A percentile compares a stretch with the other conserved stretches of the same genome.
phyloP scores from a whole-genome alignment of 92 coral and sea anemone genomes.

The Micromussa lordhowensis region DNA sequence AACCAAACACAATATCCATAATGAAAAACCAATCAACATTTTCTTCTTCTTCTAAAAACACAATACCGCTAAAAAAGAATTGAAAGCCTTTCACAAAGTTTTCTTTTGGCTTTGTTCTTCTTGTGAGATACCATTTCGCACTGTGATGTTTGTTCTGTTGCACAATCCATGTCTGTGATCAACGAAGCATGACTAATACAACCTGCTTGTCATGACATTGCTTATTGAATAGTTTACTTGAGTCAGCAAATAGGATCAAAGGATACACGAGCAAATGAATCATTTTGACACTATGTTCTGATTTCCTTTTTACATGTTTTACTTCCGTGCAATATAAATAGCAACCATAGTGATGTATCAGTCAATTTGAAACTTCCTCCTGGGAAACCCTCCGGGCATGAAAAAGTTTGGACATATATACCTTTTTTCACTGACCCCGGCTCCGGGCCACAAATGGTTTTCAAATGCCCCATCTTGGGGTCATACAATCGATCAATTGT shows the following conservation, averaged over 20 bases:
- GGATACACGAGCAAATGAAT: not conserved
- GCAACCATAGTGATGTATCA: not conserved
- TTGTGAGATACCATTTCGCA: not conserved
- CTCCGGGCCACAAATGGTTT: no score
- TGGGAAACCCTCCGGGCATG: no score
- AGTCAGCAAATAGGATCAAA: conserved; percentile 25
- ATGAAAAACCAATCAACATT: conserved; percentile 8
- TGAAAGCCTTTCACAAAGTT: not conserved
- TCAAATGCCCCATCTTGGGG: no score
- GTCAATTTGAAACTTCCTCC: not conserved
- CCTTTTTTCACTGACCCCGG: no score
- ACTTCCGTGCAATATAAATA: not conserved
- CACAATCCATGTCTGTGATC: not conserved
- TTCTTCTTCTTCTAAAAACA: not conserved
- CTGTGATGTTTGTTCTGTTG: not conserved
- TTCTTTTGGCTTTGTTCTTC: not conserved
- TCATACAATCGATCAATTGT: no score
- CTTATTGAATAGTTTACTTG: not conserved
- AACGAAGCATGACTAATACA: conserved; percentile 3
- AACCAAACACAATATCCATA: not conserved
- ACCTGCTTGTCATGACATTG: conserved; percentile 24
- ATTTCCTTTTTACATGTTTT: not conserved
- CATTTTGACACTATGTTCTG: not conserved
- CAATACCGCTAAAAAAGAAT: not conserved
- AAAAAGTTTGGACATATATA: no score